These are phyloP conservation scores for Drosophila peninsularis DNA, from an alignment of 2,888 invertebrate species.

Conservation along the genomic window DNA sequence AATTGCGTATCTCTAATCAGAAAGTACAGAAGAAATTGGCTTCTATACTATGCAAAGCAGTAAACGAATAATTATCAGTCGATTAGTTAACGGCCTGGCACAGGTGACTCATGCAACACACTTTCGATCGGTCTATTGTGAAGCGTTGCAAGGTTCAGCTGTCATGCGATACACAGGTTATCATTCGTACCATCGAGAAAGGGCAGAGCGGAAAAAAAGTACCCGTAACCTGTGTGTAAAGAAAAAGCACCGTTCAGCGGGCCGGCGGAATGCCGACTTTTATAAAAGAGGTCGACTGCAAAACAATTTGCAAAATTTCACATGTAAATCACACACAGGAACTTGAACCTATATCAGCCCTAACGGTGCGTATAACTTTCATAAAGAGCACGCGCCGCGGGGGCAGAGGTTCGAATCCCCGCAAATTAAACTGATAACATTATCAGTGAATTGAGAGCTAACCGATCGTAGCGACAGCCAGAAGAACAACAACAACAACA, in stretches of 20 bases:
- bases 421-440: conserved; percentile 29
- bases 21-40: no score
- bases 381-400: conserved; percentile 9
- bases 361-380: not conserved
- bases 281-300: conserved; percentile 51
- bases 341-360: conserved; percentile 14
- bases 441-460: conserved; percentile 47
- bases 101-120: conserved; percentile 8
- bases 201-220: conserved; percentile 32
- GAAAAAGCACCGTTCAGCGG: conserved; percentile 58
- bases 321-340: conserved; percentile 59
- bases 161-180: conserved; percentile 28
- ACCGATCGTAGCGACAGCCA: conserved; percentile 11
- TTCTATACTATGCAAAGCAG: not conserved
- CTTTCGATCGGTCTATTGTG: conserved; percentile 12
- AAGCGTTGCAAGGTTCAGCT: conserved; percentile 29
- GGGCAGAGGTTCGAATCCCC: conserved; percentile 19
- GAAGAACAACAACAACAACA: not conserved
- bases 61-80: not conserved
- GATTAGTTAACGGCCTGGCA: not conserved
- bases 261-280: conserved; percentile 18
- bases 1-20: no score
- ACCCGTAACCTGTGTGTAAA: conserved; percentile 29
- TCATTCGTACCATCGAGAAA: conserved; percentile 22
- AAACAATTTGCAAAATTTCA: conserved; percentile 21